Evolutionary conservation across 2,888 invertebrate genomes (phyloP).

Genomic region (Acrobasis consociella): DNA sequence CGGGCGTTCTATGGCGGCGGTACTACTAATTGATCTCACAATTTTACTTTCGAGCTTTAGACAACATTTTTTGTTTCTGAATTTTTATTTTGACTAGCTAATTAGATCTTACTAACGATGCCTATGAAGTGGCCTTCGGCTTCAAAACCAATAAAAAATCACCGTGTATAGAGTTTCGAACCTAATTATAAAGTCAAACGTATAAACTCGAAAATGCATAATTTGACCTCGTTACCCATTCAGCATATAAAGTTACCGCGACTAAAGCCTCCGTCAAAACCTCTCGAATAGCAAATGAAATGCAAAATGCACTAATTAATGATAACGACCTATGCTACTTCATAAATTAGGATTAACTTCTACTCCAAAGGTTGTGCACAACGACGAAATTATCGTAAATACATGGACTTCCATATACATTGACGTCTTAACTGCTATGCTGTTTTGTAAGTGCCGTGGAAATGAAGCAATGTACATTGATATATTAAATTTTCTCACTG

Average conservation of each 20-base stretch:
- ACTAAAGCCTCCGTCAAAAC: neutral
- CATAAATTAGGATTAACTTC: slow-evolving; percentile 10
- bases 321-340: slow-evolving; percentile 6
- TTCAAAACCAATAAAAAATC: too few species aligned
- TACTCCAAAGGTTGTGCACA: neutral
- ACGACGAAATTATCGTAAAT: neutral
- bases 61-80: too few species aligned
- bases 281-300: slow-evolving; percentile 2
- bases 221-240: slow-evolving; percentile 5
- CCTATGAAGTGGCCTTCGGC: too few species aligned
- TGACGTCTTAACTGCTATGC: neutral
- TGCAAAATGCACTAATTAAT: slow-evolving; percentile 19
- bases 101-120: too few species aligned
- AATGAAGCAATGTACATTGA: neutral
- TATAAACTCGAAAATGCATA: neutral
- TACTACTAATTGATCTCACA: too few species aligned
- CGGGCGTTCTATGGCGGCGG: too few species aligned
- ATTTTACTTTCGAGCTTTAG: too few species aligned
- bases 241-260: neutral
- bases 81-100: too few species aligned
- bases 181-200: neutral
- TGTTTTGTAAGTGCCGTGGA: neutral
- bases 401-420: neutral
- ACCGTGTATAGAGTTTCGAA: too few species aligned
- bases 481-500: neutral